Conservation (phyloP, 1,140 invertebrate genomes). For the Aphaenogaster ashmeadi region DNA sequence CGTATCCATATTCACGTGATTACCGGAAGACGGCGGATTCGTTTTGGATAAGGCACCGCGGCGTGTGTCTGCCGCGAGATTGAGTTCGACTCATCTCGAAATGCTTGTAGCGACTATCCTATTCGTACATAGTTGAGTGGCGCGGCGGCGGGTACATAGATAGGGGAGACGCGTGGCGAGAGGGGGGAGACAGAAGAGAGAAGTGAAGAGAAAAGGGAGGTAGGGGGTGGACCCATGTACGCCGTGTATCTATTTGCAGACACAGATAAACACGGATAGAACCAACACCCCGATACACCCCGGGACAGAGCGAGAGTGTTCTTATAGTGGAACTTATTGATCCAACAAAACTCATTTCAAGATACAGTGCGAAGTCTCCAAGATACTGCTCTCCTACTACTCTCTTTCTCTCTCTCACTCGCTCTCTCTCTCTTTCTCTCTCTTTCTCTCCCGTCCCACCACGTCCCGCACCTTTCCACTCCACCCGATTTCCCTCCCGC, state of each 20-base stretch:
- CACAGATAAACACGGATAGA: slow-evolving; percentile 84
- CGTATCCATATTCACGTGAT: slow-evolving; percentile 78
- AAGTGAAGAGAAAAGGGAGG: slow-evolving; percentile 62
- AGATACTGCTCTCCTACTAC: slow-evolving; percentile 87
- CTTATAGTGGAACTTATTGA: slow-evolving; percentile 88
- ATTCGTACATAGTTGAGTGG: slow-evolving; percentile 81
- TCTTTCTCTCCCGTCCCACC: slow-evolving; percentile 42
- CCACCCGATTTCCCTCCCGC: slow-evolving; percentile 56
- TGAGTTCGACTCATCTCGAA: slow-evolving; percentile 83
- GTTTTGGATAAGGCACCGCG: slow-evolving; percentile 69
- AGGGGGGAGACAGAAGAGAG: slow-evolving; percentile 64
- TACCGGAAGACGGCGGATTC: slow-evolving; percentile 72
- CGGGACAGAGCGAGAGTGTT: slow-evolving; percentile 85
- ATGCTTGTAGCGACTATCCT: slow-evolving; percentile 79
- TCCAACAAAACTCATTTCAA: slow-evolving; percentile 88
- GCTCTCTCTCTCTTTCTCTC: slow-evolving; percentile 75
- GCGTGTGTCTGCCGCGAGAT: slow-evolving; percentile 77
- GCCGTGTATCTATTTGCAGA: slow-evolving; percentile 83
- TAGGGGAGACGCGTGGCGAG: slow-evolving; percentile 31
- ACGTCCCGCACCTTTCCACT: slow-evolving; percentile 65
- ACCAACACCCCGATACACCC: slow-evolving; percentile 79
- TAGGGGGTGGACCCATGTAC: slow-evolving; percentile 79
- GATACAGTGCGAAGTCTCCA: slow-evolving; percentile 88
- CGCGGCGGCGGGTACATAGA: slow-evolving; percentile 78
- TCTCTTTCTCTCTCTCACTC: slow-evolving; percentile 68